Evolutionary conservation across 2,113 vertebrate species (phyloP).

Genomic region (Pithys albifrons): DNA sequence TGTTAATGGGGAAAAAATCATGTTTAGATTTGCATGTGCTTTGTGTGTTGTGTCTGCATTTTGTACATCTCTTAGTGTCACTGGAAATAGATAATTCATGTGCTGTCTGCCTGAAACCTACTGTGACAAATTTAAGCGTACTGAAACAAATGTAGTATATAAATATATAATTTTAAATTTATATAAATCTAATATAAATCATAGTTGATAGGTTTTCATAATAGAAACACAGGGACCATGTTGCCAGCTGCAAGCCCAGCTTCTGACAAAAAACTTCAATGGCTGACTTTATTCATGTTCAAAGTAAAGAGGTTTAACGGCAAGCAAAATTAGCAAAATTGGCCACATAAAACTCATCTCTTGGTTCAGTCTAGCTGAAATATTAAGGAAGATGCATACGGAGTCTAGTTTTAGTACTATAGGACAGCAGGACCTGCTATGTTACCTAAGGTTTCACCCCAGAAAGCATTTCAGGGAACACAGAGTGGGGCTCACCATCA

Average conservation of each 20-base stretch:
- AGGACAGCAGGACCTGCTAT: neutral
- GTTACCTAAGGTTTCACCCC: neutral
- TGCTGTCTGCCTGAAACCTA: neutral
- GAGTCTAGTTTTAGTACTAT: neutral
- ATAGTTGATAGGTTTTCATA: neutral
- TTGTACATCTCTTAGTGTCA: neutral
- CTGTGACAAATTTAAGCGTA: neutral
- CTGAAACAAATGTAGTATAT: neutral
- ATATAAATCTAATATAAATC: neutral
- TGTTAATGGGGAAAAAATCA: neutral
- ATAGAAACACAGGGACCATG: neutral
- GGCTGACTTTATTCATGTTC: neutral
- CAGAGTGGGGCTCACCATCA: neutral
- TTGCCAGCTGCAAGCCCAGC: neutral
- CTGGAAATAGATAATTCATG: constrained; percentile 23
- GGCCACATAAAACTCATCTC: neutral
- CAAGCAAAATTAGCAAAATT: neutral
- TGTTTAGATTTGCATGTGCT: neutral
- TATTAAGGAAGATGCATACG: neutral
- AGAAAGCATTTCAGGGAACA: neutral
- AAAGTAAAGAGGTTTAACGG: neutral
- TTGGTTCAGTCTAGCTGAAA: neutral
- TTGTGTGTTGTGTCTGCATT: neutral
- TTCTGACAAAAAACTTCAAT: neutral
- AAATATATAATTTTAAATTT: neutral